These are phyloP conservation scores for Patella depressa DNA, from an alignment of 2,888 invertebrate genomes.

Conservation along the genomic window DNA sequence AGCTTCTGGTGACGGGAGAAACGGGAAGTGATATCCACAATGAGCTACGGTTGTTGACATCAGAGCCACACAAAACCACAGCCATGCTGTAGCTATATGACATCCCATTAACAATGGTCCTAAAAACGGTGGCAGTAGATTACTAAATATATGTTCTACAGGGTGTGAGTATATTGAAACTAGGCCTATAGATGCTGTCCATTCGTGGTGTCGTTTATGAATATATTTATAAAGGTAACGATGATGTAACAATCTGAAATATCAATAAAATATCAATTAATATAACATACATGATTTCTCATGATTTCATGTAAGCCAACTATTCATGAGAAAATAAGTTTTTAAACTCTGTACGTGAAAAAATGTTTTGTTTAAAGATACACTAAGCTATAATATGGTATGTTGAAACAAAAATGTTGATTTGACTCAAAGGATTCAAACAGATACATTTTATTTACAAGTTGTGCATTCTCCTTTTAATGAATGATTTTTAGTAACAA, in stretches of 20 bases:
- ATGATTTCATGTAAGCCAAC: too few species aligned
- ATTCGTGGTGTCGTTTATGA: constrained; percentile 90
- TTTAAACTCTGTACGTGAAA: too few species aligned
- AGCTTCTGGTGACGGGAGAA: constrained; percentile 87
- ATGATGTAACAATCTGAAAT: constrained; percentile 80
- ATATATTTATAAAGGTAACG: constrained; percentile 83
- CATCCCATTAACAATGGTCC: constrained; percentile 78
- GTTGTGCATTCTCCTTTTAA: too few species aligned
- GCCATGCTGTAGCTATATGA: constrained; percentile 73
- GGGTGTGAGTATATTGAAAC: constrained; percentile 87
- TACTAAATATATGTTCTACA: constrained; percentile 81
- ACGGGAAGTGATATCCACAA: constrained; percentile 88
- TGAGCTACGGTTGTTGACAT: constrained; percentile 85
- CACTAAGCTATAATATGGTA: too few species aligned
- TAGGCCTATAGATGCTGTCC: constrained; percentile 89
- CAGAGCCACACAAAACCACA: constrained; percentile 86
- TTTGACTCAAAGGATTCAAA: too few species aligned
- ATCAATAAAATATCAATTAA: background rate
- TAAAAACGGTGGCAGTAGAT: constrained; percentile 82
- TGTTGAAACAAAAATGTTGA: too few species aligned
- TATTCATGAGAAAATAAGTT: too few species aligned
- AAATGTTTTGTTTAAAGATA: too few species aligned
- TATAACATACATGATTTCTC: too few species aligned
- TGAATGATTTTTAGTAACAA: too few species aligned
- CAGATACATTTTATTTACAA: too few species aligned